These are phyloP conservation scores for Drosophila tani DNA, from an alignment of 1,140 invertebrate genomes.

Conservation along the genomic window DNA sequence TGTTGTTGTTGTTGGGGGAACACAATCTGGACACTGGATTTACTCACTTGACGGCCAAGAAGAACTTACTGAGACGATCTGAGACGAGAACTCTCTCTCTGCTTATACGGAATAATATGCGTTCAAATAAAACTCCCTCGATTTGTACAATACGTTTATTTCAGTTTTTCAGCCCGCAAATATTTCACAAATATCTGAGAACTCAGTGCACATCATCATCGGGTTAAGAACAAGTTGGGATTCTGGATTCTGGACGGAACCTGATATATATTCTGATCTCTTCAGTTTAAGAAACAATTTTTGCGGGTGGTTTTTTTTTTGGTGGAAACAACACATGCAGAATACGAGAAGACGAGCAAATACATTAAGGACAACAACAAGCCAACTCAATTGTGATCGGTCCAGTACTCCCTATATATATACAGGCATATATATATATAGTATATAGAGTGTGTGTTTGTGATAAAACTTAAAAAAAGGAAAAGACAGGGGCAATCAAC, in stretches of 20 bases:
- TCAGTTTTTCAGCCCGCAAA: conserved; percentile 16
- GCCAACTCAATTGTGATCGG: conserved; percentile 28
- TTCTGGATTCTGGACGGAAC: not conserved
- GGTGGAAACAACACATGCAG: conserved; percentile 24
- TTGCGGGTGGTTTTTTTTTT: conserved; percentile 19
- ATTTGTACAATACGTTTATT: conserved; percentile 48
- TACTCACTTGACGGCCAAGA: conserved; percentile 40
- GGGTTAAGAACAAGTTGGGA: conserved; percentile 1
- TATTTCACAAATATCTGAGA: conserved; percentile 26
- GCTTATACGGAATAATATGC: not conserved
- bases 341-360: conserved; percentile 24
- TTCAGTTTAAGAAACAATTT: conserved; percentile 33
- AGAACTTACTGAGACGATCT: conserved; percentile 24
- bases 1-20: conserved; percentile 11
- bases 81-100: too few relatives aligned
- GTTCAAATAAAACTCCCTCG: conserved; percentile 48
- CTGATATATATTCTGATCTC: conserved; percentile 5
- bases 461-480: not conserved
- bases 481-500: conserved; percentile 25
- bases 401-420: conserved; percentile 30
- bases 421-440: not conserved
- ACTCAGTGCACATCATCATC: not conserved
- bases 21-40: conserved; percentile 3
- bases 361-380: conserved; percentile 42
- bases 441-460: conserved; percentile 12